phyloP scores from a whole-genome alignment of 2,888 invertebrate genomes.

The Boloria selene region DNA sequence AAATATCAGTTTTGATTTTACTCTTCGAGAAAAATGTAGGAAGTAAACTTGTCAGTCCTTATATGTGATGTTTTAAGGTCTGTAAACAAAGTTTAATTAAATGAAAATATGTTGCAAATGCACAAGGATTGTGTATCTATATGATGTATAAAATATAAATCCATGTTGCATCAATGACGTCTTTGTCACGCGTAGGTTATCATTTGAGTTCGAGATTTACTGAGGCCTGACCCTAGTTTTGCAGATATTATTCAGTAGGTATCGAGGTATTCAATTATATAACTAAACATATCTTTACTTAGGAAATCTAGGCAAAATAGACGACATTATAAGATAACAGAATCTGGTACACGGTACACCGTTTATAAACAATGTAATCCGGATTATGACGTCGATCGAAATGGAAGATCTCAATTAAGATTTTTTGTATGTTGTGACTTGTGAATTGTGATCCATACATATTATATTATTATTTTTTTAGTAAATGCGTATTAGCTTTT shows the following conservation, averaged over 20 bases:
- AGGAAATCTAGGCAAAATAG: conserved; percentile 23
- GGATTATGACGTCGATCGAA: conserved; percentile 16
- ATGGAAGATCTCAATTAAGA: not conserved
- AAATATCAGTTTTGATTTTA: conserved; percentile 3
- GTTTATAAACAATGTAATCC: conserved; percentile 14
- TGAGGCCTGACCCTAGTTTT: conserved; percentile 41
- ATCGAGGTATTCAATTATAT: conserved; percentile 26
- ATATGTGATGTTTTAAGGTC: conserved; percentile 15
- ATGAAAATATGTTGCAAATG: not conserved
- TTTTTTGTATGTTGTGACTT: no score
- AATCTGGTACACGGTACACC: conserved; percentile 1
- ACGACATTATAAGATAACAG: conserved; percentile 11
- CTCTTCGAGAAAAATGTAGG: conserved; percentile 4
- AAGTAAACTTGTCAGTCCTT: not conserved
- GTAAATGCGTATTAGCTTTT: no score
- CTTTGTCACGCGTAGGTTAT: conserved; percentile 45
- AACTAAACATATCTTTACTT: conserved; percentile 23
- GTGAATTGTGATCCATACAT: no score
- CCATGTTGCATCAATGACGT: conserved; percentile 39
- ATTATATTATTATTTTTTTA: no score
- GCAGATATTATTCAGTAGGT: conserved; percentile 33
- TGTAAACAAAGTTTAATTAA: not conserved
- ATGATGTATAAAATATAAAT: conserved; percentile 8
- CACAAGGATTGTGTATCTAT: conserved; percentile 15
- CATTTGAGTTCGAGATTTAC: conserved; percentile 39